Conservation (phyloP, 1,140 invertebrate species). For the Bombus superbus region DNA sequence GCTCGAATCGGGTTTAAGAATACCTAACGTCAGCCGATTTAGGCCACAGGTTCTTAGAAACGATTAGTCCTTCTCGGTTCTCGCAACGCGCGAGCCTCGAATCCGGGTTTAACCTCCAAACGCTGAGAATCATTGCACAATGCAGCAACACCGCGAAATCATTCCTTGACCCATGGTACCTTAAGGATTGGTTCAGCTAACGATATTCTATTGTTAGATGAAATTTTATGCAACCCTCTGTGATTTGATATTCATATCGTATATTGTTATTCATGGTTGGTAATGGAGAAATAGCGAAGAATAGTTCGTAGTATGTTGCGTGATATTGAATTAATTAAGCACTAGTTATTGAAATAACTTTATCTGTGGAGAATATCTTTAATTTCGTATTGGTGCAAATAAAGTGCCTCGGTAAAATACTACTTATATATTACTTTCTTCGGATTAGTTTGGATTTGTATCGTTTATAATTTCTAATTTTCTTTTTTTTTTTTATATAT, state of each 20-base stretch:
- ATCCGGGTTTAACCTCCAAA: slow-evolving; percentile 50
- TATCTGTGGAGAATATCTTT: background rate
- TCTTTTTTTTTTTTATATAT: too few species aligned
- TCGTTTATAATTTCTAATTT: too few species aligned
- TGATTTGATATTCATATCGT: background rate
- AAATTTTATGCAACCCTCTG: background rate
- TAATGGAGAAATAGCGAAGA: background rate
- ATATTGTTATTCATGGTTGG: background rate
- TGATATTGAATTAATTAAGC: background rate
- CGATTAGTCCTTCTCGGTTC: slow-evolving; percentile 60
- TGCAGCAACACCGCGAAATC: slow-evolving; percentile 50
- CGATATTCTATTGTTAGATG: background rate
- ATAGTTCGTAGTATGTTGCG: background rate
- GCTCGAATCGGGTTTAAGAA: slow-evolving; percentile 14
- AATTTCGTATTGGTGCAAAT: too few species aligned
- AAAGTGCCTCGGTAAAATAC: too few species aligned
- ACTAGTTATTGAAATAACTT: background rate
- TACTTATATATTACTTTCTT: background rate
- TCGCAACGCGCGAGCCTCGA: slow-evolving; percentile 55
- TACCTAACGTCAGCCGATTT: slow-evolving; percentile 37
- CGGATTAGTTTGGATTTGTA: background rate
- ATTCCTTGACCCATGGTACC: slow-evolving; percentile 19
- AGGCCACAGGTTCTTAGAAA: slow-evolving; percentile 62
- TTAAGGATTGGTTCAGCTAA: background rate
- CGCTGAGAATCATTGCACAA: slow-evolving; percentile 63